A percentile compares a stretch with the other conserved stretches of the same genome.
Evolutionary conservation across 2,113 vertebrate species (phyloP).

Genomic region (Ciconia boyciana): DNA sequence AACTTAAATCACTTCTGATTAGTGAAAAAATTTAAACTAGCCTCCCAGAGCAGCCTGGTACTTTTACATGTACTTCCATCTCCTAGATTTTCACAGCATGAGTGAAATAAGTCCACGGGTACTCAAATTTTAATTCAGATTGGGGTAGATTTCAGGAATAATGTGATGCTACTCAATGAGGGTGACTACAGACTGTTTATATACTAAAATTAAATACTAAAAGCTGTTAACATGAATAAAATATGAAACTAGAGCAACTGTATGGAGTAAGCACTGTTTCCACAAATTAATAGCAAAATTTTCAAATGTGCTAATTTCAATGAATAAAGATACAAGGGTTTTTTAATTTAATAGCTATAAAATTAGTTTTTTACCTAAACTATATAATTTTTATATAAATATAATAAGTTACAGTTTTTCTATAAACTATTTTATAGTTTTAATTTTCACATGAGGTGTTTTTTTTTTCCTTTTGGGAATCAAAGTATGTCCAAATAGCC

Average conservation of each 20-base stretch:
- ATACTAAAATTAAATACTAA: not conserved
- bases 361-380: not conserved
- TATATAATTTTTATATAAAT: too few species aligned
- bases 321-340: not conserved
- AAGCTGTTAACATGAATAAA: not conserved
- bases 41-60: not conserved
- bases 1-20: not conserved
- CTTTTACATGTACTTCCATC: not conserved
- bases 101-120: not conserved
- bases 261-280: not conserved
- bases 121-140: not conserved
- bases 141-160: not conserved
- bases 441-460: not conserved
- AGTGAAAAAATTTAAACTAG: not conserved
- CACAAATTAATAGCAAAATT: not conserved
- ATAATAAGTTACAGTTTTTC: not conserved
- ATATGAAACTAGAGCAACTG: not conserved
- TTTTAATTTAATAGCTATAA: not conserved
- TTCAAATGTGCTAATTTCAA: not conserved
- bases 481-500: not conserved
- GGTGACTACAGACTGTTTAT: not conserved
- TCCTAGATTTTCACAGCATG: not conserved
- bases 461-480: not conserved
- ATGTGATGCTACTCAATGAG: not conserved
- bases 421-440: not conserved